These are phyloP conservation scores for Thinocorus orbignyianus DNA, from an alignment of 2,113 vertebrate genomes.

Conservation along the genomic window DNA sequence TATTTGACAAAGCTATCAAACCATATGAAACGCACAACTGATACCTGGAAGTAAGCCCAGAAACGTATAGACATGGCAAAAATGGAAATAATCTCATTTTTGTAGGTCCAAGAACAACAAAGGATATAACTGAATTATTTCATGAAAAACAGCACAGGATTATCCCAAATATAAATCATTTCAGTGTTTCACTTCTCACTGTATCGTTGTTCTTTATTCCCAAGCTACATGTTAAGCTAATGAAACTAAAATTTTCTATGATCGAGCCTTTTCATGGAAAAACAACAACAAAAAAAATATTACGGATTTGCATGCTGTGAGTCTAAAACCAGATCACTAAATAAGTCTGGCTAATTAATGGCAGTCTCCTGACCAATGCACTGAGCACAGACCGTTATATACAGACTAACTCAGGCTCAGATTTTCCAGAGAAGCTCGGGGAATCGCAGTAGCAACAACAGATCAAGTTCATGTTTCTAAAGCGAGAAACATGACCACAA, in stretches of 20 bases:
- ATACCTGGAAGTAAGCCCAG: neutral
- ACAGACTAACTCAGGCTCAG: neutral
- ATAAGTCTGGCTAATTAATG: neutral
- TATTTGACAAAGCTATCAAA: constrained; percentile 38
- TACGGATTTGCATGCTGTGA: neutral
- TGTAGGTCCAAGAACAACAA: neutral
- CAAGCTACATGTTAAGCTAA: neutral
- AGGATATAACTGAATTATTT: neutral
- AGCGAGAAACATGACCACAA: neutral
- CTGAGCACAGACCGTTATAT: neutral
- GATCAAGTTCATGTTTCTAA: neutral
- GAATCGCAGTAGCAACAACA: neutral
- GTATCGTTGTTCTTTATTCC: neutral
- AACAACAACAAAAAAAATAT: neutral
- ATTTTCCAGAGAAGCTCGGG: neutral
- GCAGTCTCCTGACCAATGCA: neutral
- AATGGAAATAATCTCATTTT: neutral
- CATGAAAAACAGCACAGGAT: neutral
- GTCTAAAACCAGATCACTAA: neutral
- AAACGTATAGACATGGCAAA: neutral
- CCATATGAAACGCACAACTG: neutral
- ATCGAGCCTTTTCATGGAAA: neutral
- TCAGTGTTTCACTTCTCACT: neutral
- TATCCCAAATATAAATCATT: neutral
- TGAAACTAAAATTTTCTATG: neutral